phyloP scores from a whole-genome alignment of 2,113 vertebrate genomes.

The Garra rufa region DNA sequence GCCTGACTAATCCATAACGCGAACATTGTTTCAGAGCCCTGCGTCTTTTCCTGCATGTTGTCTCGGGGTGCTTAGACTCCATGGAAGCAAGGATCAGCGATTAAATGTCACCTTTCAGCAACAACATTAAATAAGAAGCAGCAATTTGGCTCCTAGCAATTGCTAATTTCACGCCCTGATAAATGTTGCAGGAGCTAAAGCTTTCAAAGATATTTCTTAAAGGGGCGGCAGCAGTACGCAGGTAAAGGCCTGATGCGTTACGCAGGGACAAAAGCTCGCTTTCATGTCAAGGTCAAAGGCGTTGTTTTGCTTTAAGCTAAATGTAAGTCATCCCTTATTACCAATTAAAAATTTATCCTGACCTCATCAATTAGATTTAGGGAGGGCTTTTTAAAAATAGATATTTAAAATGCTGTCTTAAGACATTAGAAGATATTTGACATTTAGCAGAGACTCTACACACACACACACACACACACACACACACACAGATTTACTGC shows the following conservation, averaged over 20 bases:
- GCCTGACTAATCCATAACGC: conserved; percentile 60
- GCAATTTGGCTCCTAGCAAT: conserved; percentile 72
- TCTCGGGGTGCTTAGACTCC: conserved; percentile 64
- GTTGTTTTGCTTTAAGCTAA: conserved; percentile 41
- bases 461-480: too few relatives aligned
- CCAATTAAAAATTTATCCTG: conserved; percentile 30
- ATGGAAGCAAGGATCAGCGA: conserved; percentile 67
- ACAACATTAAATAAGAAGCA: conserved; percentile 72
- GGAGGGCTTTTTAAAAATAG: conserved; percentile 20
- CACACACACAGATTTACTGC: conserved; percentile 17
- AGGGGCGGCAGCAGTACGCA: conserved; percentile 54
- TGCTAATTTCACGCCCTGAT: conserved; percentile 75
- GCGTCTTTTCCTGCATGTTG: conserved; percentile 45
- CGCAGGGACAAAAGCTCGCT: conserved; percentile 14
- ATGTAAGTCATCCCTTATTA: conserved; percentile 29
- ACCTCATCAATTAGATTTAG: conserved; percentile 41
- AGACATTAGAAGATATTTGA: conserved; percentile 22
- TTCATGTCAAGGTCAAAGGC: conserved; percentile 57
- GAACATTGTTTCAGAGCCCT: conserved; percentile 55
- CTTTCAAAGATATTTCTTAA: conserved; percentile 67
- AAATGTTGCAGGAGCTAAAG: conserved; percentile 70
- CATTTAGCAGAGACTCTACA: conserved; percentile 17
- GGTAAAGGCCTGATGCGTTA: conserved; percentile 42
- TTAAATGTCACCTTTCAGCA: conserved; percentile 74
- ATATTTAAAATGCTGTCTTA: conserved; percentile 15